Conservation (phyloP, 2,888 invertebrate species). For the Nomada flava region DNA sequence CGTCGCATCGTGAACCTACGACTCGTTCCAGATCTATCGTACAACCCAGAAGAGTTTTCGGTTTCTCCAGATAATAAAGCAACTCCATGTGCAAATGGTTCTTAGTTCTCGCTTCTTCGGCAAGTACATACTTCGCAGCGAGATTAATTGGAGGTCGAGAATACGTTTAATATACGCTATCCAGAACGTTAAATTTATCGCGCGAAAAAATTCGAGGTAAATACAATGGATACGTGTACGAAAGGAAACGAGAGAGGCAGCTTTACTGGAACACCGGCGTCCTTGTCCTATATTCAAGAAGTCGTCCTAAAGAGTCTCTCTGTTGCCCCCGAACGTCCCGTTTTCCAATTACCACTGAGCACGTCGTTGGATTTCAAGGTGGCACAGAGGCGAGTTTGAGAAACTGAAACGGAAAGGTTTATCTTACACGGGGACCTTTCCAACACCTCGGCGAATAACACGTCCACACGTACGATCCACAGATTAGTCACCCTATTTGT, state of each 20-base stretch:
- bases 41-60: not conserved
- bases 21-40: slow-evolving; percentile 28
- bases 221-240: not conserved
- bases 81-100: not conserved
- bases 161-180: too few relatives aligned
- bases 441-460: not conserved
- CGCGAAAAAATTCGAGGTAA: not conserved
- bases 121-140: too few relatives aligned
- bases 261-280: slow-evolving; percentile 23
- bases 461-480: not conserved
- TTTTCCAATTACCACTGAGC: slow-evolving; percentile 30
- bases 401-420: not conserved
- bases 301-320: not conserved
- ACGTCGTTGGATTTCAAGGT: not conserved
- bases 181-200: not conserved
- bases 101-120: not conserved
- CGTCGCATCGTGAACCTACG: slow-evolving; percentile 19
- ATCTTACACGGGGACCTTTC: not conserved
- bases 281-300: slow-evolving; percentile 35
- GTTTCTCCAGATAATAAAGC: too few relatives aligned
- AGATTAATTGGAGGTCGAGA: too few relatives aligned
- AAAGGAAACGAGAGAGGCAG: slow-evolving; percentile 9
- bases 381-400: not conserved
- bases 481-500: not conserved
- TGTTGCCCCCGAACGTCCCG: slow-evolving; percentile 5